Conservation (phyloP, 2,797 vertebrate genomes). For the Lagorchestes hirsutus region DNA sequence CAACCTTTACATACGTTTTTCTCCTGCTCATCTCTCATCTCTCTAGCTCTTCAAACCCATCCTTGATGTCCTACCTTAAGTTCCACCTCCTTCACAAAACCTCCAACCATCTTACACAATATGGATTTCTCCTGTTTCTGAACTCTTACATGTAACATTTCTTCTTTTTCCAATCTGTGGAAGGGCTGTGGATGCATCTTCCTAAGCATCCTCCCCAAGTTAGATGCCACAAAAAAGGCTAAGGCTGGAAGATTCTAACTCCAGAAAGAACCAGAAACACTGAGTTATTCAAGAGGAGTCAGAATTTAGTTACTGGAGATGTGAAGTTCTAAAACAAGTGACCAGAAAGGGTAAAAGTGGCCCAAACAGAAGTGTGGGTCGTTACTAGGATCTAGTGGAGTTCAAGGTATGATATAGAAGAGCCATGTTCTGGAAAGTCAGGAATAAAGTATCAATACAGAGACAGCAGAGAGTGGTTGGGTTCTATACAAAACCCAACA, state of each 20-base stretch:
- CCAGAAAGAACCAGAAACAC: background rate
- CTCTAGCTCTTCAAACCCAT: constrained; percentile 4
- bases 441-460: background rate
- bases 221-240: background rate
- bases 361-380: background rate
- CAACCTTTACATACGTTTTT: background rate
- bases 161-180: background rate
- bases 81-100: background rate
- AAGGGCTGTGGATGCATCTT: background rate
- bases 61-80: background rate
- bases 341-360: background rate
- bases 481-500: background rate
- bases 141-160: background rate
- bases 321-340: background rate
- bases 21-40: background rate
- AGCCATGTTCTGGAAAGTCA: background rate
- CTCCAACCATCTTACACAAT: background rate
- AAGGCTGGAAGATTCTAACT: background rate
- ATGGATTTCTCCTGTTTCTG: background rate
- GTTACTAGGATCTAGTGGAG: background rate
- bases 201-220: background rate
- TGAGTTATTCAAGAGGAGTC: background rate
- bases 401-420: background rate
- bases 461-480: background rate
- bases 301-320: background rate